Percentiles rank a stretch among this genome's conserved stretches.
phyloP scores from a whole-genome alignment of 2,113 vertebrate genomes.

The Xiphophorus couchianus region DNA sequence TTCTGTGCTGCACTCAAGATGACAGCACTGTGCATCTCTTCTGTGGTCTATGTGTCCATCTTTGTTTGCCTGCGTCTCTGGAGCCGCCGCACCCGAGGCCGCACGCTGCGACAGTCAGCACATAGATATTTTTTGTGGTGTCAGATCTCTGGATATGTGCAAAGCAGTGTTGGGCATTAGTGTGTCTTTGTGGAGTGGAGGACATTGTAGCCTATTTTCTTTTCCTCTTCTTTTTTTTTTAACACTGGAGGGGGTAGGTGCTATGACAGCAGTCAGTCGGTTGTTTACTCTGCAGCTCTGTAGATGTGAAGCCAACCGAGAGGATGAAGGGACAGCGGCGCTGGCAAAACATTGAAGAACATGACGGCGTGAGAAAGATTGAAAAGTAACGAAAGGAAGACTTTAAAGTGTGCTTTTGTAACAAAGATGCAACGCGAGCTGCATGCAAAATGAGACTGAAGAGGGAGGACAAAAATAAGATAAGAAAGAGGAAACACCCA shows the following conservation, averaged over 20 bases:
- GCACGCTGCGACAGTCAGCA: slow-evolving; percentile 49
- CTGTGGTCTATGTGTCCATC: slow-evolving; percentile 35
- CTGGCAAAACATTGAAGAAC: not conserved
- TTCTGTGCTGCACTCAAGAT: slow-evolving; percentile 31
- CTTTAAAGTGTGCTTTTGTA: not conserved
- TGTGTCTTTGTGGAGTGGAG: slow-evolving; percentile 27
- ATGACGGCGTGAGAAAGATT: not conserved
- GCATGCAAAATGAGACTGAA: not conserved
- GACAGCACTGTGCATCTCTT: slow-evolving; percentile 25
- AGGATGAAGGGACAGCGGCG: slow-evolving; percentile 31
- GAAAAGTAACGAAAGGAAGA: not conserved
- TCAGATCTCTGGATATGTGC: slow-evolving; percentile 30
- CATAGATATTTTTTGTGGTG: slow-evolving; percentile 47
- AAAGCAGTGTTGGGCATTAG: slow-evolving; percentile 38
- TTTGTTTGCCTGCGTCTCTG: slow-evolving; percentile 29
- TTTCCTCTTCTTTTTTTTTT: not conserved
- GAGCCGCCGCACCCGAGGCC: slow-evolving; percentile 41
- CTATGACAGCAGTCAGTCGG: slow-evolving; percentile 67
- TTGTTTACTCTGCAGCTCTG: slow-evolving; percentile 51
- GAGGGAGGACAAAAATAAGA: not conserved
- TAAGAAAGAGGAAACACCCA: not conserved
- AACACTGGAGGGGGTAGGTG: slow-evolving; percentile 20
- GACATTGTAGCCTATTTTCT: slow-evolving; percentile 41
- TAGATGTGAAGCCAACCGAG: slow-evolving; percentile 33
- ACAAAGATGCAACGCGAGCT: not conserved